phyloP scores from a whole-genome alignment of 2,113 vertebrate species.

The Elgaria multicarinata region DNA sequence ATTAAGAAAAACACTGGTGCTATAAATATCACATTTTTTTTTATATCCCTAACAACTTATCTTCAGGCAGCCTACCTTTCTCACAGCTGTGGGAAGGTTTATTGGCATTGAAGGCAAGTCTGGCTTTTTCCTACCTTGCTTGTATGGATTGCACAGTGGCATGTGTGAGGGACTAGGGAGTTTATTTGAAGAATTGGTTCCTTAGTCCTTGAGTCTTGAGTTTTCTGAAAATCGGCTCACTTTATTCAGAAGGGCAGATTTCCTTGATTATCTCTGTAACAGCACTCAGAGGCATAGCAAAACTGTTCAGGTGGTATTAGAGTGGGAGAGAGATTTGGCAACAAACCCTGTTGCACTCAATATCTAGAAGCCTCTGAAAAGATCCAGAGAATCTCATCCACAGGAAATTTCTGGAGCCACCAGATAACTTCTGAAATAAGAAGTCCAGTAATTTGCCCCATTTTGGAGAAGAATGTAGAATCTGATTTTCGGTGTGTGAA shows the following conservation, averaged over 20 bases:
- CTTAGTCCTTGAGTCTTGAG: background rate
- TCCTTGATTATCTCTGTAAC: background rate
- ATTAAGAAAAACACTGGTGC: background rate
- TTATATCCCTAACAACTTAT: background rate
- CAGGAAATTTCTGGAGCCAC: background rate
- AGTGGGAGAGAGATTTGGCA: background rate
- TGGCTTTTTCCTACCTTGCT: background rate
- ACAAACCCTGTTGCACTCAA: too few species aligned
- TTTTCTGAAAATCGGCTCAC: background rate
- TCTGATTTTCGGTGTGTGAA: background rate
- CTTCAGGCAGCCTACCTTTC: background rate
- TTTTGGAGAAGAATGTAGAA: background rate
- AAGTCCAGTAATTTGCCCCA: background rate
- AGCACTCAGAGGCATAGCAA: background rate
- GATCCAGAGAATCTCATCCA: background rate
- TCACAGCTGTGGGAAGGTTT: background rate
- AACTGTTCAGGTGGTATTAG: background rate
- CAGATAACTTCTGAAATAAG: background rate
- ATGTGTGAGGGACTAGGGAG: background rate
- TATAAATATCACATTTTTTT: constrained; percentile 15
- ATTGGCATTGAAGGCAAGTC: background rate
- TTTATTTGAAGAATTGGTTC: background rate
- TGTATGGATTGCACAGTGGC: background rate
- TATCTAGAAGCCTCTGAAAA: background rate
- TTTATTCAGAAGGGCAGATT: background rate